Base-by-base conservation (phyloP, 2,797 vertebrate species). In the Ciconia nigra region DNA sequence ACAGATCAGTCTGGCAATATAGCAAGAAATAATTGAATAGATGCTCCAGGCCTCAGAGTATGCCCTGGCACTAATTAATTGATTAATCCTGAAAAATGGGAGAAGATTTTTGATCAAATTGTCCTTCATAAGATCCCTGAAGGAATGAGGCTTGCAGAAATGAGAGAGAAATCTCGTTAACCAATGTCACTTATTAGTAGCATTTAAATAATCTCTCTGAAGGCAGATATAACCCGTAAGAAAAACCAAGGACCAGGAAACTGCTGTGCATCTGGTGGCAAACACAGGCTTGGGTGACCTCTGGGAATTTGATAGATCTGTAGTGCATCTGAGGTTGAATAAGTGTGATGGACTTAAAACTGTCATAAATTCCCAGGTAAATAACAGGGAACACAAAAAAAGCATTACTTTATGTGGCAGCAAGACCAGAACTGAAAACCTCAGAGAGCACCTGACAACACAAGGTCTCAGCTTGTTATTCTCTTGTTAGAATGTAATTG, bases 41-140 rank as follows among this genome's bases (percentile, higher is more conserved):
- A 79, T 55, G 51, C 39, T 78, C 5, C 54, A 79, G 26, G 54
- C 20, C 59, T 21, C 67, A 72, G 82, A 72, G 49, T 70, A 59
- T 74, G 37, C 47, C 61, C 72, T 78, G n/a, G 66, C 26, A 73
- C 78, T 85, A 58, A 55, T 85, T 84, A 96, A 93, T 89, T 91
- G 81, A 92, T 84, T 87, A 89, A 85, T 35, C 65, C 49, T 54
- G 22, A 66, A 87, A 89, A 95, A 76, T 72, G 42, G 70, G 62
- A 93, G 51, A 28, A 79, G 39, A 58, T 87, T 54, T 95, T 90
- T 87, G 58, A 94, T 89, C 67, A 90, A 79, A 76, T 89, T 89
- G 51, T 82, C 58, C 73, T 90, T 84, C 42, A 15, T 10, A 89
- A 93, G 63, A 58, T 83, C 81, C 51, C 79, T 74, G 74, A 93